Evolutionary conservation across 2,888 invertebrate species (phyloP).

Genomic region (Sinopyrophorus schimmeli): DNA sequence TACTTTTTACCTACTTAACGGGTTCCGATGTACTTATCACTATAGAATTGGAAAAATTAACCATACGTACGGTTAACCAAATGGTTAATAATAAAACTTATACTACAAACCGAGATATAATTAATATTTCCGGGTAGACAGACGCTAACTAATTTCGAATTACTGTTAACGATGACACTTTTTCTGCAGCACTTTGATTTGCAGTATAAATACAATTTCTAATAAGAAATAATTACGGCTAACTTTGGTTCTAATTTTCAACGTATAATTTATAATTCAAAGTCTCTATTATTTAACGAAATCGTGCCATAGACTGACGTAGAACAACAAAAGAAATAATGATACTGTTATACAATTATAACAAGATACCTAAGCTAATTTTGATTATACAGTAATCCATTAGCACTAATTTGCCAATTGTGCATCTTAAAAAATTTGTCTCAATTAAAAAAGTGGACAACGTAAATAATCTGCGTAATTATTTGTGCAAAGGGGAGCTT

Average conservation of each 20-base stretch:
- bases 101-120: background rate
- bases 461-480: no score
- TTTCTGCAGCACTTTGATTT: no score
- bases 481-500: no score
- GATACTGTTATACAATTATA: conserved; percentile 4
- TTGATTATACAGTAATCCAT: no score
- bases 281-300: background rate
- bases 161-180: conserved; percentile 5
- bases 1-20: no score
- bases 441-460: no score
- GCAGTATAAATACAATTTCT: no score
- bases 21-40: no score
- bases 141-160: background rate
- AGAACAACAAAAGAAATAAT: conserved; percentile 3
- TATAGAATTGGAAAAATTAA: no score
- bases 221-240: no score
- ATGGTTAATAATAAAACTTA: background rate
- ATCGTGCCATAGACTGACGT: background rate
- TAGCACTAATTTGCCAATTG: conserved; percentile 5
- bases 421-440: no score
- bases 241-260: conserved; percentile 2
- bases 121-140: background rate
- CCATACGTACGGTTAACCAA: no score
- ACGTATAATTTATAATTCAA: conserved; percentile 1
- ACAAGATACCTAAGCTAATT: conserved; percentile 4